Evolutionary conservation across 2,113 vertebrate genomes (phyloP).

Genomic region (Colossoma macropomum): DNA sequence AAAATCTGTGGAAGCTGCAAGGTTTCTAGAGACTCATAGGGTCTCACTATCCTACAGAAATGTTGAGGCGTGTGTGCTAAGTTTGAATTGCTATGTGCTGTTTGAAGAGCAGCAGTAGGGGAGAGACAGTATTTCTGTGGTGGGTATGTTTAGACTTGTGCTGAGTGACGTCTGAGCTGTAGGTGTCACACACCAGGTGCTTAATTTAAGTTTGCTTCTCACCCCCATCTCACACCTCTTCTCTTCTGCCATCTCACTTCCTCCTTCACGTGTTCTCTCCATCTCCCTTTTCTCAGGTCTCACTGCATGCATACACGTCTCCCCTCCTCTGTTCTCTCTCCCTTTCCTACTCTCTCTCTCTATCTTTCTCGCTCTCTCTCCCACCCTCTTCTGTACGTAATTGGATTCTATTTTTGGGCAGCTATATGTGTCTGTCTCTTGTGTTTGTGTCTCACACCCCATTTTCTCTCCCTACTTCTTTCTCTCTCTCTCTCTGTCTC

Average conservation of each 20-base stretch:
- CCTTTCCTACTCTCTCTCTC: constrained; percentile 38
- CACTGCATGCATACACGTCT: constrained; percentile 27
- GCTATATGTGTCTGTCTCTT: constrained; percentile 79
- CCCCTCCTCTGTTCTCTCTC: not conserved
- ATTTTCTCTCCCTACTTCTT: constrained; percentile 82
- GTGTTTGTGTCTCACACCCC: constrained; percentile 80
- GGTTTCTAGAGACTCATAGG: too few species aligned
- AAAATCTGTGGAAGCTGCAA: too few species aligned
- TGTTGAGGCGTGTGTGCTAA: not conserved
- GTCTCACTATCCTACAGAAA: too few species aligned
- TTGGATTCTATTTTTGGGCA: constrained; percentile 83
- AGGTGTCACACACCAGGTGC: constrained; percentile 62
- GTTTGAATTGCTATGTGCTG: not conserved
- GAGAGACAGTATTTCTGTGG: constrained; percentile 26
- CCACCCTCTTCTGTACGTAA: constrained; percentile 71
- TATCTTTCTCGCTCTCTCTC: constrained; percentile 65
- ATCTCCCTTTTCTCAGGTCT: constrained; percentile 57
- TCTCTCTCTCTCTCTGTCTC: constrained; percentile 79
- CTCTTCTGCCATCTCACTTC: constrained; percentile 67
- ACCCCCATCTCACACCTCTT: constrained; percentile 68
- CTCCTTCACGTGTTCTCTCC: constrained; percentile 67
- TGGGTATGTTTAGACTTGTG: constrained; percentile 42
- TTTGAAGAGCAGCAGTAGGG: not conserved
- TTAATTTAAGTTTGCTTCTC: constrained; percentile 67
- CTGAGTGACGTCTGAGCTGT: constrained; percentile 38